Evolutionary conservation across 2,113 vertebrate species (phyloP), one percentile per base, ranked within the genome.

Genomic region (Conger conger): DNA sequence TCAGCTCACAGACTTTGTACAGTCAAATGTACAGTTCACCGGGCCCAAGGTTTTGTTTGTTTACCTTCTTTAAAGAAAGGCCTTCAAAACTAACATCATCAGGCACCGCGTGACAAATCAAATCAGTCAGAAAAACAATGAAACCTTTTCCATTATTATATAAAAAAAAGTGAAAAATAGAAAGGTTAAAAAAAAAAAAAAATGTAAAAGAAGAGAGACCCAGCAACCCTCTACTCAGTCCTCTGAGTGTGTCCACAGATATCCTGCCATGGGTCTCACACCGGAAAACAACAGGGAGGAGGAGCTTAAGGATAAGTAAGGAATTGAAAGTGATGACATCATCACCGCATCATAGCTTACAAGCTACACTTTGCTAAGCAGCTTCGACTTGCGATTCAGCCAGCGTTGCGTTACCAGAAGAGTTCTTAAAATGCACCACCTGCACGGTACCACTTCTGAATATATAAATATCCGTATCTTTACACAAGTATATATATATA

Each of bases 401-500:
- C 80, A 82, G 33, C 84, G 50, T 80, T 78, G 78, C 33, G 63
- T 80, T 81, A 85, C 86, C 79, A 84, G 50, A 83, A 76, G 40
- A 86, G 8, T 63, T 81, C 42, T 86, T 16, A 82, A 20, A 80
- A 78, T 79, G 81, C 88, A 79, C 76, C 81, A 86, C 79, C 85
- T 83, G 86, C 84, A 86, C 88, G 3, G 3, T 27, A 85, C 80
- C 45, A 1, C 37, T 85, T 78, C 76, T 77, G 84, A 23, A 27
- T 27, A 63, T 54, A 87, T 76, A 50, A 50, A 82, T 79, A 87
- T 84, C 84, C 85, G 91, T 89, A 90, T 89, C 87, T 92, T 93
- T 91, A 92, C 91, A 85, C 60, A 86, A 38, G 73, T 86, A 86
- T 77, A 84, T 86, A 84, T 92, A 93, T 91, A 92, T 91, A n/a